A percentile compares a stretch with the other conserved stretches of the same genome.
phyloP scores from a whole-genome alignment of 2,888 invertebrate genomes.

The Orthosia incerta region DNA sequence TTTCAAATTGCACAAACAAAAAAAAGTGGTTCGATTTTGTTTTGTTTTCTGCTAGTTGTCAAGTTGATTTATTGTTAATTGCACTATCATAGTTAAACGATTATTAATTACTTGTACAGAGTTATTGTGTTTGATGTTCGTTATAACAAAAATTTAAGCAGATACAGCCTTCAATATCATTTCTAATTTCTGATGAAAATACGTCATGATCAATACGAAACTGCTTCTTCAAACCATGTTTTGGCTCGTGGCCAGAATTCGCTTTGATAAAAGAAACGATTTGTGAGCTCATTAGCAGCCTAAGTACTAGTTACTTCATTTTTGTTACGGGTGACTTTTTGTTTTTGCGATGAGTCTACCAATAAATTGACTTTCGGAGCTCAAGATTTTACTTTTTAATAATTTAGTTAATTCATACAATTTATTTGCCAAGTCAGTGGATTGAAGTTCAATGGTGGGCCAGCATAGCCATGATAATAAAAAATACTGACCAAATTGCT shows the following conservation, averaged over 20 bases:
- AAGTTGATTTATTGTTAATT: background rate
- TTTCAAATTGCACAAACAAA: background rate
- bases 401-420: background rate
- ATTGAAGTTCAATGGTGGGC: background rate
- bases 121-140: background rate
- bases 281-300: constrained; percentile 47
- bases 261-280: constrained; percentile 53
- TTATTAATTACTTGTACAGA: background rate
- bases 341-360: constrained; percentile 14
- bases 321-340: constrained; percentile 33
- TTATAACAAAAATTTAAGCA: background rate
- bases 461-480: background rate
- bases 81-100: background rate
- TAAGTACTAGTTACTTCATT: constrained; percentile 40
- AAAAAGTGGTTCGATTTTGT: background rate
- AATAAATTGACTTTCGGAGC: constrained; percentile 15
- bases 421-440: background rate
- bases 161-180: constrained; percentile 3
- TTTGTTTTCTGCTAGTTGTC: background rate
- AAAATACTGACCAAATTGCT: too few species aligned
- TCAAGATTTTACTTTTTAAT: background rate
- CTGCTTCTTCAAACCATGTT: constrained; percentile 37
- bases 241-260: constrained; percentile 54
- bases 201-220: constrained; percentile 49
- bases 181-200: constrained; percentile 20